Base-by-base conservation (phyloP, 2,888 invertebrate species). In the Tortrix viridana region DNA sequence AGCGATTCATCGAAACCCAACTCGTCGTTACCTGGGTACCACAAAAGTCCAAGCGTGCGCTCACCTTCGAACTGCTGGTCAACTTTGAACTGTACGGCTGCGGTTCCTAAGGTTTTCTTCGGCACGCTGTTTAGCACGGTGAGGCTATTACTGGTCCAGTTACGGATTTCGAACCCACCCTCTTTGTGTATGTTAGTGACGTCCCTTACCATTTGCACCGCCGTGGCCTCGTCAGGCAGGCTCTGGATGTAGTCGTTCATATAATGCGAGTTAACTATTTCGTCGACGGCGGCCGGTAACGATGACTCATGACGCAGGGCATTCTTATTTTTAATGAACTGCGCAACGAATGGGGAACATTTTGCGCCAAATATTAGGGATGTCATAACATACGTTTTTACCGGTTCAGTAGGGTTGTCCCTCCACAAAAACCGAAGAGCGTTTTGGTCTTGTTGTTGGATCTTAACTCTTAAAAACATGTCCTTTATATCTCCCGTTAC, bases 401-500 rank as follows among this genome's bases (percentile, higher is more conserved):
- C 6, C 5, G 47, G 32, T 19, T 56, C 44, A 0, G 26, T 47
- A 3, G 48, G 53, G 9, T 26, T 26, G 26, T 26, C 26, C 9
- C 26, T 26, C 26, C 26, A 26, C 26, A 26, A 26, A 26, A 26
- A 26, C 1, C 26, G 26, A 26, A 26, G 26, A 26, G 26, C 26
- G 26, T 26, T 2, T 26, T 26, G 26, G 9, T 26, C 26, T 26
- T 26, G 26, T 26, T 7, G 26, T 9, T 9, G 26, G 26, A 26
- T 26, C 26, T 26, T 9, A 9, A 26, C 9, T 5, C 26, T 26
- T 9, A 26, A 9, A 26, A 26, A 26, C 26, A 77, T 76, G 66
- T 69, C 70, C 59, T 60, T 71, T 14, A 79, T 71, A 63, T 77
- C 76, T 1, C 69, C 79, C 16, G 60, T 70, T 4, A 85, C 68